A percentile compares a stretch with the other conserved stretches of the same genome.
These are phyloP conservation scores for Coleophora deauratella DNA, from an alignment of 2,888 invertebrate species.

Conservation along the genomic window DNA sequence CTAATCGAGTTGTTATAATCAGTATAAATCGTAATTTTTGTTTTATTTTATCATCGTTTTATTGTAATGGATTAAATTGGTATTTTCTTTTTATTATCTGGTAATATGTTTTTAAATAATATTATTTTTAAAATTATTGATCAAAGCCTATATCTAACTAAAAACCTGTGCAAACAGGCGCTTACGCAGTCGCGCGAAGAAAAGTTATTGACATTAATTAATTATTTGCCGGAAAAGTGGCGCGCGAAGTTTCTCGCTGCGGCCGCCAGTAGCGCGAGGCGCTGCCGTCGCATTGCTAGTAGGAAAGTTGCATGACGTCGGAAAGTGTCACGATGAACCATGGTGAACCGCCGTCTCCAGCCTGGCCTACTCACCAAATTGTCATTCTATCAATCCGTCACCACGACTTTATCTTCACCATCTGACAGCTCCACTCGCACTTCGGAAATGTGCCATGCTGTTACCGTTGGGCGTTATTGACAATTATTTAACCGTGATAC, in stretches of 20 bases:
- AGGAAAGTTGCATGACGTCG: constrained; percentile 73
- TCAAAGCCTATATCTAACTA: too few species aligned
- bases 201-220: constrained; percentile 42
- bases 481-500: constrained; percentile 33
- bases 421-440: constrained; percentile 42
- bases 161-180: too few species aligned
- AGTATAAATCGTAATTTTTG: too few species aligned
- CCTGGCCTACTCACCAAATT: constrained; percentile 70
- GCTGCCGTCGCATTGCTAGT: constrained; percentile 57
- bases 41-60: too few species aligned
- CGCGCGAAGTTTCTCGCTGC: constrained; percentile 41
- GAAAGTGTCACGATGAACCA: constrained; percentile 74
- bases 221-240: constrained; percentile 41
- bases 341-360: constrained; percentile 67
- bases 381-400: constrained; percentile 70
- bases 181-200: constrained; percentile 37
- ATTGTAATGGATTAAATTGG: too few species aligned
- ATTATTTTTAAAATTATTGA: too few species aligned
- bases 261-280: constrained; percentile 42
- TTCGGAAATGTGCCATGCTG: constrained; percentile 32
- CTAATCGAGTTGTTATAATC: too few species aligned
- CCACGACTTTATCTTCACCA: constrained; percentile 58
- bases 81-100: too few species aligned
- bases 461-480: constrained; percentile 41
- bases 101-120: too few species aligned